phyloP scores from a whole-genome alignment of 1,140 invertebrate genomes.

The Frieseomelitta varia region DNA sequence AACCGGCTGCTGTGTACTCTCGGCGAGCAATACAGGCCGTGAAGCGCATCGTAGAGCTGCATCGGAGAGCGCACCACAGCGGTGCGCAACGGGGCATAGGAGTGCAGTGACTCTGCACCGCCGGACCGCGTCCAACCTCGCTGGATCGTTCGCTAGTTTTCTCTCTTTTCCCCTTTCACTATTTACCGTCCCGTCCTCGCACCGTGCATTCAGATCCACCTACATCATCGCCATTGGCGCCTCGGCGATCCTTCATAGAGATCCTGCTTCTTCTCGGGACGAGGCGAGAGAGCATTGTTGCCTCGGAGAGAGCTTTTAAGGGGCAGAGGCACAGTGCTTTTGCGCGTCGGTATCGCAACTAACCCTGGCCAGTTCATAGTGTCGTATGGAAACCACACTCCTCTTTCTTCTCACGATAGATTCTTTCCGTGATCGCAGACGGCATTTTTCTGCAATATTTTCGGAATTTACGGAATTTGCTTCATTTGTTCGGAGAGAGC shows the following conservation, averaged over 20 bases:
- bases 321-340: conserved; percentile 37
- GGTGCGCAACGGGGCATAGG: conserved; percentile 50
- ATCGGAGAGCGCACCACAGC: conserved; percentile 10
- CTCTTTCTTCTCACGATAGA: background rate
- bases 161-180: conserved; percentile 45
- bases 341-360: conserved; percentile 29
- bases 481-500: too few species aligned
- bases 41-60: background rate
- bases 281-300: conserved; percentile 46
- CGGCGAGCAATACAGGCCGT: conserved; percentile 13
- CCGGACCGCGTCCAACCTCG: conserved; percentile 35
- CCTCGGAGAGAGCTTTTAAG: conserved; percentile 36
- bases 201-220: conserved; percentile 54
- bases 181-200: conserved; percentile 35
- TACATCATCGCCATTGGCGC: conserved; percentile 61
- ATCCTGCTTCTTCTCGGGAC: conserved; percentile 36
- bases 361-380: conserved; percentile 33
- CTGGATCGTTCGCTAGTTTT: conserved; percentile 47
- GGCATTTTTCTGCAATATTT: too few species aligned
- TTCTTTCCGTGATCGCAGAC: too few species aligned
- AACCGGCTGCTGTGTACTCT: conserved; percentile 39
- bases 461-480: too few species aligned
- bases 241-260: conserved; percentile 48
- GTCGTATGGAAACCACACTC: conserved; percentile 33
- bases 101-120: conserved; percentile 53